Conservation (phyloP, 2,797 vertebrate species). For the Percopsis omiscomaycus region DNA sequence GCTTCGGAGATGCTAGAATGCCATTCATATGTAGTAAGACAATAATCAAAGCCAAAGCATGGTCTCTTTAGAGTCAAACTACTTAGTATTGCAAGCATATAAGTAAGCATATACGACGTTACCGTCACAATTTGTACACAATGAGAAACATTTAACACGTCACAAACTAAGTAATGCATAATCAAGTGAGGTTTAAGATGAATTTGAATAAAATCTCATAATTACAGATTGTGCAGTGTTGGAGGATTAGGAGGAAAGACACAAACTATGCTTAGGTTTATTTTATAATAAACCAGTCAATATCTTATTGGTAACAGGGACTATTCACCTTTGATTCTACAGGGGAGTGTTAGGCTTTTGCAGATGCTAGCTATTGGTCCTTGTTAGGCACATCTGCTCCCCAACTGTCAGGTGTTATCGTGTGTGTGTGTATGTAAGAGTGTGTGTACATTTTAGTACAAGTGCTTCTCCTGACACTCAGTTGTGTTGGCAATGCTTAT, state of each 20-base stretch:
- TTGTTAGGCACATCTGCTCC: conserved; percentile 65
- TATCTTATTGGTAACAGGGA: conserved; percentile 35
- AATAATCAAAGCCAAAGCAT: conserved; percentile 59
- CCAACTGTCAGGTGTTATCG: conserved; percentile 67
- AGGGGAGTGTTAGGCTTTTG: conserved; percentile 49
- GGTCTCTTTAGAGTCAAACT: conserved; percentile 47
- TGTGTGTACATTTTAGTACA: conserved; percentile 18
- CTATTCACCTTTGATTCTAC: conserved; percentile 58
- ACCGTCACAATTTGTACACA: not conserved
- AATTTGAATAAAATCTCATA: too few species aligned
- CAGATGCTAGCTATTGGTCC: conserved; percentile 48
- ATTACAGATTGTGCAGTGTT: not conserved
- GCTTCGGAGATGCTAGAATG: conserved; percentile 43
- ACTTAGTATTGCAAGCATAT: conserved; percentile 39
- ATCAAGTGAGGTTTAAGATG: not conserved
- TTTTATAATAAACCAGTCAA: conserved; percentile 28
- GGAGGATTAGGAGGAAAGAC: conserved; percentile 5
- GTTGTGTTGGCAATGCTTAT: not conserved
- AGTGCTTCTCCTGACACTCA: conserved; percentile 21
- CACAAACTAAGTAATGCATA: too few species aligned
- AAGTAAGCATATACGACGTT: conserved; percentile 24
- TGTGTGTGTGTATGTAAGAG: conserved; percentile 25
- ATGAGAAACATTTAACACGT: not conserved
- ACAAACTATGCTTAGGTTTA: conserved; percentile 33
- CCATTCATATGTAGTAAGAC: conserved; percentile 36